Evolutionary conservation across 2,113 vertebrate genomes (phyloP).

Genomic region (Haliaeetus leucogaster): DNA sequence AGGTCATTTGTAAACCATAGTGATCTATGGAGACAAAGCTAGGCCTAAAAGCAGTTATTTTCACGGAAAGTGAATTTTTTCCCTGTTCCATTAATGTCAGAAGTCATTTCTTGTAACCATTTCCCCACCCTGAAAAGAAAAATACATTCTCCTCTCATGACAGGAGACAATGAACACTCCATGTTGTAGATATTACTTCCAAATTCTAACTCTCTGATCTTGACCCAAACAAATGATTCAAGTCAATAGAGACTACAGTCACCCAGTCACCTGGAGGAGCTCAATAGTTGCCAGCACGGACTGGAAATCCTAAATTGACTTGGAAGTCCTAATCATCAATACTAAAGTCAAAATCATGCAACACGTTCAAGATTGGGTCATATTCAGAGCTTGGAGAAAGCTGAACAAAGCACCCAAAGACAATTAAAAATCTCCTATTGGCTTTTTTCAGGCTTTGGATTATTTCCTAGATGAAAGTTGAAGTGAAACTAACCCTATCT

Average conservation of each 20-base stretch:
- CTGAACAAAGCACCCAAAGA: neutral
- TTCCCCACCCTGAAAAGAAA: conserved; percentile 18
- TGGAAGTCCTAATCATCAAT: neutral
- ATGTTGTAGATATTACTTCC: conserved; percentile 6
- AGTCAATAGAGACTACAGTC: neutral
- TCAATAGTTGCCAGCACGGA: neutral
- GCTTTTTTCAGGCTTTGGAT: neutral
- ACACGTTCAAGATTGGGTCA: neutral
- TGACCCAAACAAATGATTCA: neutral
- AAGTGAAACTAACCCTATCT: neutral
- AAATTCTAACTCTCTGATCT: neutral
- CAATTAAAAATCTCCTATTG: neutral
- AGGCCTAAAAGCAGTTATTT: conserved; percentile 58
- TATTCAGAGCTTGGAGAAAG: neutral
- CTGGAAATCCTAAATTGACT: neutral
- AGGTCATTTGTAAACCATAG: conserved; percentile 54
- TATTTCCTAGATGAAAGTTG: neutral
- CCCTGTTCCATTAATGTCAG: conserved; percentile 48
- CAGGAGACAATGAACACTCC: neutral
- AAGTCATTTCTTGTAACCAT: conserved; percentile 48
- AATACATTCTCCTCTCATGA: conserved; percentile 35
- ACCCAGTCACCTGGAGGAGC: neutral
- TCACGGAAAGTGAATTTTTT: conserved; percentile 47
- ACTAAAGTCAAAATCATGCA: neutral
- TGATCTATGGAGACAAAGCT: conserved; percentile 56